Percentiles rank a stretch among this genome's conserved stretches.
These are phyloP conservation scores for Pyrrhosoma nymphula DNA, from an alignment of 2,888 invertebrate genomes.

Conservation along the genomic window DNA sequence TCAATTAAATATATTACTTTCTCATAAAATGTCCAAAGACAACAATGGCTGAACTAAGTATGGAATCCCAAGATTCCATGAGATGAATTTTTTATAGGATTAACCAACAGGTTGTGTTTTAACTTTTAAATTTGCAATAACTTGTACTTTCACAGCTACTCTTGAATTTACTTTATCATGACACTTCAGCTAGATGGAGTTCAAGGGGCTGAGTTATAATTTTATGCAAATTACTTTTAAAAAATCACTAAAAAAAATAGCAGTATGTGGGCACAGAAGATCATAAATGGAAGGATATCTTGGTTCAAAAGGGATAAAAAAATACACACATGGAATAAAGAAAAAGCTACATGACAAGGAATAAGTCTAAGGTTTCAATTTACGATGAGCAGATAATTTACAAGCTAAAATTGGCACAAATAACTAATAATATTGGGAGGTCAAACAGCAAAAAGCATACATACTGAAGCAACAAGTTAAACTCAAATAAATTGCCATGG, in stretches of 20 bases:
- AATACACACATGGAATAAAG: background rate
- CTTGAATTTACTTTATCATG: background rate
- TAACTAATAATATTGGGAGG: background rate
- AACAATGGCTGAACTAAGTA: background rate
- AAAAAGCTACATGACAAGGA: background rate
- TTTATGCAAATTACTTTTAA: background rate
- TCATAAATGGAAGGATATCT: background rate
- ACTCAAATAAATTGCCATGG: slow-evolving; percentile 63
- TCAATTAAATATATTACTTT: background rate
- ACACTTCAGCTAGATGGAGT: background rate
- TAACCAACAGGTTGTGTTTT: background rate
- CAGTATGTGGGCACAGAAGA: background rate
- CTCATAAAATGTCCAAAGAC: background rate
- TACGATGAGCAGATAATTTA: background rate
- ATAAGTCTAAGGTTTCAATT: background rate
- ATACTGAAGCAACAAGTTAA: slow-evolving; percentile 50
- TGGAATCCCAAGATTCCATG: background rate
- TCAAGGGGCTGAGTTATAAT: background rate
- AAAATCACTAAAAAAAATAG: background rate
- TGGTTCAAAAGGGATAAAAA: background rate
- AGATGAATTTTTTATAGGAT: background rate
- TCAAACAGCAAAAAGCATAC: slow-evolving; percentile 49
- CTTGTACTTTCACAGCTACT: background rate
- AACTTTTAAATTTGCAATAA: background rate
- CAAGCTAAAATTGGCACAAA: background rate